Percentiles rank a stretch among this genome's conserved stretches.
Evolutionary conservation across 2,113 vertebrate genomes (phyloP).

Genomic region (Ptyas mucosa): DNA sequence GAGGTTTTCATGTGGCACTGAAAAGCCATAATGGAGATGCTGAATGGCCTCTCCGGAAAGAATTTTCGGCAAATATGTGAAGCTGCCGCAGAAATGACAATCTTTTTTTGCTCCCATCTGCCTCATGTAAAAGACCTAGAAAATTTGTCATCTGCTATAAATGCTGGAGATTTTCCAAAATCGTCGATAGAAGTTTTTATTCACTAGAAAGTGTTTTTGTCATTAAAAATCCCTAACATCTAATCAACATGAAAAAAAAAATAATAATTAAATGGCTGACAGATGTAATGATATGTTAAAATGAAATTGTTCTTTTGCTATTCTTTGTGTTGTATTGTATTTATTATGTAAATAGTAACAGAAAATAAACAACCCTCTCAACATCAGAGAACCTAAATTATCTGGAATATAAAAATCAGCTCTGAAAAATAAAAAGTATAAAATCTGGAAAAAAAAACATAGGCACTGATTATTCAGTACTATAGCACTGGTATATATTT

Average conservation of each 20-base stretch:
- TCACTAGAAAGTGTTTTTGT: neutral
- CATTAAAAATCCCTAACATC: neutral
- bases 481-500: neutral
- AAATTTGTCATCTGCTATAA: neutral
- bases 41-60: neutral
- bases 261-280: neutral
- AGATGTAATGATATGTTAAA: neutral
- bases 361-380: neutral
- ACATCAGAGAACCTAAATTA: neutral
- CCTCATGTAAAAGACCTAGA: neutral
- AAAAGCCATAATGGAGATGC: neutral
- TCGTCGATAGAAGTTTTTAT: neutral
- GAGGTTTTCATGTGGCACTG: neutral
- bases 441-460: neutral
- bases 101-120: neutral
- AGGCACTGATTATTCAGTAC: neutral
- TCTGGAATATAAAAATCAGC: neutral
- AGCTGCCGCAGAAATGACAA: neutral
- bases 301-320: neutral
- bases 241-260: neutral
- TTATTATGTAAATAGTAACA: neutral
- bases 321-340: neutral
- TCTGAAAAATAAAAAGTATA: neutral
- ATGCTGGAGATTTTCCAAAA: neutral
- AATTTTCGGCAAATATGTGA: neutral